Evolutionary conservation across 2,113 vertebrate species (phyloP), one percentile per base, ranked within the genome.

Genomic region (Chascanopsetta lugubris): DNA sequence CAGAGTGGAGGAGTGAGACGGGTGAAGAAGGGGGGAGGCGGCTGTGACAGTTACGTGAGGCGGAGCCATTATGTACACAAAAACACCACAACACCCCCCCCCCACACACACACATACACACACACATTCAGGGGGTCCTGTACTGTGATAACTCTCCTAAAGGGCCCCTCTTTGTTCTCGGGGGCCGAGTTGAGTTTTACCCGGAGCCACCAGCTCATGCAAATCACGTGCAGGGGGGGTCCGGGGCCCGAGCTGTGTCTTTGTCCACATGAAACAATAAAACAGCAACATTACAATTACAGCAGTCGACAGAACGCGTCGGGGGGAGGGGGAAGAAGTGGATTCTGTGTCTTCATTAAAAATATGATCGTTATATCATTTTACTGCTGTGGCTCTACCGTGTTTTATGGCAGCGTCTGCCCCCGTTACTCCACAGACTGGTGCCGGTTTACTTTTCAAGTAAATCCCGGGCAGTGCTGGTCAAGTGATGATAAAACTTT

Each of bases 41-140:
- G 81, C 68, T 85, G 84, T 86, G 85, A 86, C 82, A 74, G 77
- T 64, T 69, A 26, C 4, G 26, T 75, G 77, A 86, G 86, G 70
- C 79, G 68, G 61, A n/a, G n/a, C 13, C n/a, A 72, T 49, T 61
- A 51, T 62, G 50, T 67, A 74, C 53, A 1, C 70, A 69, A 67
- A n/a, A 56, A 75, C 69, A 83, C 85, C 76, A 67, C 74, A 73
- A 85, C 80, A 76, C 68, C 36, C 34, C 61, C 43, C 29, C 34
- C 73, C 70, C 61, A 69, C 54, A 63, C 29, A 61, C 59, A 59
- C 22, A 72, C 64, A 72, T 46, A 61, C 29, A 58, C 54, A 59
- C 18, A 54, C 54, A 63, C 34, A 58, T 36, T 69, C 77, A 17
- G 59, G 75, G 67, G 80, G 75, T 69, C 65, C 46, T 42, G 61